phyloP scores from a whole-genome alignment of 2,888 invertebrate genomes.

The Priocnemis perturbator region DNA sequence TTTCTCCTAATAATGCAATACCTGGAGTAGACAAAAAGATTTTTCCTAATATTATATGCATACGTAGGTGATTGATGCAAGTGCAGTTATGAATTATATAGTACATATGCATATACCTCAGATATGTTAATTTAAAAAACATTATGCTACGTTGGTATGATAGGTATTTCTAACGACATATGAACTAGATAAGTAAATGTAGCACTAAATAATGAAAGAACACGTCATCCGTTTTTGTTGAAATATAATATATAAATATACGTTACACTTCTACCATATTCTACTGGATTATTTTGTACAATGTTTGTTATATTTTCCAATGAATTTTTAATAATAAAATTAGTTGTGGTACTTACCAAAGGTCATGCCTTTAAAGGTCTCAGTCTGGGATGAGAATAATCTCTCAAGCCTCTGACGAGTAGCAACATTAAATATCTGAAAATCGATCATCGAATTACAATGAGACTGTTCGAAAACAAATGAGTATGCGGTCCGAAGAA shows the following conservation, averaged over 20 bases:
- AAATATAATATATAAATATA: not conserved
- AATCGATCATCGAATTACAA: slow-evolving; percentile 6
- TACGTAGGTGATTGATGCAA: too few species aligned
- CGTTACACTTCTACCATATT: not conserved
- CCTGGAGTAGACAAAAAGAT: too few species aligned
- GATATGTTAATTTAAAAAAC: too few species aligned
- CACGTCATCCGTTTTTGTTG: not conserved
- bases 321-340: not conserved
- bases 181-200: too few species aligned
- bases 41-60: too few species aligned
- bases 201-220: not conserved
- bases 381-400: slow-evolving; percentile 52
- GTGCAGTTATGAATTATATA: too few species aligned
- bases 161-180: too few species aligned
- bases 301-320: too few species aligned
- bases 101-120: too few species aligned
- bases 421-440: slow-evolving; percentile 47
- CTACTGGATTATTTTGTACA: not conserved
- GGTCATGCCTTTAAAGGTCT: slow-evolving; percentile 40
- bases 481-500: too few species aligned
- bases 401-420: slow-evolving; percentile 35
- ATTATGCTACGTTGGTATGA: too few species aligned
- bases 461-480: not conserved
- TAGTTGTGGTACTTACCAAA: slow-evolving; percentile 46
- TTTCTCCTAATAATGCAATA: too few species aligned